Evolutionary conservation across 2,113 vertebrate genomes (phyloP).

Genomic region (Empidonax traillii): DNA sequence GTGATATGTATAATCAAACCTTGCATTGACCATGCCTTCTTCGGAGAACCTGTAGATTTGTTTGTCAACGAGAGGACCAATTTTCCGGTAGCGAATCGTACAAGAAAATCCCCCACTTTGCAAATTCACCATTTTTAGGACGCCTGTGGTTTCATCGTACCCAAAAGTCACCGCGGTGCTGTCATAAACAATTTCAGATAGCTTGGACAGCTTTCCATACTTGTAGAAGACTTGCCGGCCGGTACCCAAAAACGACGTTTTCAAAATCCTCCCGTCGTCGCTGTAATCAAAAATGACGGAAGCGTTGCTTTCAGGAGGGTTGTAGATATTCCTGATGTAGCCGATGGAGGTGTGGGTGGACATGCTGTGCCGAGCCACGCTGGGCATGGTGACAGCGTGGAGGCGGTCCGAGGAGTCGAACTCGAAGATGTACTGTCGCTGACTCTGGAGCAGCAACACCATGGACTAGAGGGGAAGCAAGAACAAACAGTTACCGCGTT

Average conservation of each 20-base stretch:
- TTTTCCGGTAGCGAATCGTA: slow-evolving; percentile 95
- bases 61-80: slow-evolving; percentile 95
- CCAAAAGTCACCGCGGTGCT: slow-evolving; percentile 94
- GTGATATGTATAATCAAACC: slow-evolving; percentile 97
- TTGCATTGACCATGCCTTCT: slow-evolving; percentile 98
- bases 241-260: slow-evolving; percentile 88
- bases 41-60: slow-evolving; percentile 98
- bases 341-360: slow-evolving; percentile 94
- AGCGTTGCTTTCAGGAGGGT: slow-evolving; percentile 95
- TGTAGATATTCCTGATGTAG: slow-evolving; percentile 97
- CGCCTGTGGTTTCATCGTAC: slow-evolving; percentile 94
- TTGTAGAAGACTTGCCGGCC: slow-evolving; percentile 97
- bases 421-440: slow-evolving; percentile 96
- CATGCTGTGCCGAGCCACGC: slow-evolving; percentile 97
- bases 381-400: slow-evolving; percentile 96
- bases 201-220: slow-evolving; percentile 94
- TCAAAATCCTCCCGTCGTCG: slow-evolving; percentile 90
- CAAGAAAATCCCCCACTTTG: slow-evolving; percentile 97
- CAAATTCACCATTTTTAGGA: slow-evolving; percentile 97
- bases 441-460: slow-evolving; percentile 96
- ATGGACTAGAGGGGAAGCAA: slow-evolving; percentile 82
- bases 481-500: neutral
- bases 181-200: slow-evolving; percentile 94
- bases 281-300: slow-evolving; percentile 96
- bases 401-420: slow-evolving; percentile 91